Evolutionary conservation across 1,140 invertebrate genomes (phyloP), one percentile per base, ranked within the genome.

Genomic region (Protaetia brevitarsis): DNA sequence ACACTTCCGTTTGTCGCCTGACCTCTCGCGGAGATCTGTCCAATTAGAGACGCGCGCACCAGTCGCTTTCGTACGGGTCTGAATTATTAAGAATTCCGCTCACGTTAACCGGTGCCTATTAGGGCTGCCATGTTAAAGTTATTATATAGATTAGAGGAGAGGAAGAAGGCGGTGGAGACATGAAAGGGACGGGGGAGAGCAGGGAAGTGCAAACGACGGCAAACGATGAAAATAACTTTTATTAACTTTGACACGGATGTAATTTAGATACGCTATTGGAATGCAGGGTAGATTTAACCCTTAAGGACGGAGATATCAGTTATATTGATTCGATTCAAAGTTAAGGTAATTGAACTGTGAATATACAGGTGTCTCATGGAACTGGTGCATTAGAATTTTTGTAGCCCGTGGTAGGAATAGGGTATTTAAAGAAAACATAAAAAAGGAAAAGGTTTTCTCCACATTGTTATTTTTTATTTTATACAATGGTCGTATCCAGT

Each of bases 1-100:
- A 62, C 60, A 62, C 60, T 36, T 62, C 29, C 60, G 60, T 31
- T 59, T 59, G 57, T 62, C 60, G 60, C 60, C 31, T 36, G 60
- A 62, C 60, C 30, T 36, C 60, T 59, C 27, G 57, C 16, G 57
- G 16, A 59, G 29, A 59, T 59, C 57, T 59, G 29, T 59, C 57
- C 57, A 59, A 59, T 59, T 59, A 58, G n/a, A 59, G 26, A 28
- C 26, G 29, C 16, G 11, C n/a, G 29, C 57, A 13, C 23, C 57
- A 28, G n/a, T n/a, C n/a, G n/a, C n/a, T n/a, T n/a, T n/a, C 57
- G 28, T 51, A 23, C 41, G 41, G 19, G 26, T 23, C 41, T 19
- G 57, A 31, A 59, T 59, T 59, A 59, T 59, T 59, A 59, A 28
- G 57, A 59, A 59, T 59, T 59, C 57, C 26, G 29, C 57, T 59